A percentile compares a stretch with the other conserved stretches of the same genome.
Evolutionary conservation across 2,888 invertebrate genomes (phyloP).

Genomic region (Strigamia maritima): DNA sequence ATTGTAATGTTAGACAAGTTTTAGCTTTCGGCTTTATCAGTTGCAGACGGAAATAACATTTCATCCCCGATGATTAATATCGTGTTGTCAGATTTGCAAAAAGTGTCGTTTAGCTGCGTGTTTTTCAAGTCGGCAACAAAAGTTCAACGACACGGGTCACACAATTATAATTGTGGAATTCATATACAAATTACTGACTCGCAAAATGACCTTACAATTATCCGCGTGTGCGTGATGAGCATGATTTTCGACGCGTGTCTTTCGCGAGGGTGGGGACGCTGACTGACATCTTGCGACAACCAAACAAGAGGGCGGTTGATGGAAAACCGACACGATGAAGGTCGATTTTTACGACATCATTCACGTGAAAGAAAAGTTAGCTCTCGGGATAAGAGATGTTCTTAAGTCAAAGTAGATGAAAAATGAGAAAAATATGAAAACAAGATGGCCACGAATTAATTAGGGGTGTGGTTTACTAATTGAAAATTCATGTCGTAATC

Average conservation of each 20-base stretch:
- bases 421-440: constrained; percentile 20
- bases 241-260: neutral
- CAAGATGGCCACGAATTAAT: neutral
- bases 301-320: constrained; percentile 30
- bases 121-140: constrained; percentile 2
- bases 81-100: constrained; percentile 14
- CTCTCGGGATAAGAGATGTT: neutral
- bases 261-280: constrained; percentile 21
- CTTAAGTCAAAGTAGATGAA: neutral
- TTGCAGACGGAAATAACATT: neutral
- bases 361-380: constrained; percentile 19
- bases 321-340: constrained; percentile 29
- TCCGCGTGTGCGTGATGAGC: constrained; percentile 21
- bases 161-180: neutral
- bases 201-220: constrained; percentile 27
- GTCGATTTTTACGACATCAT: constrained; percentile 32
- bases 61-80: constrained; percentile 9
- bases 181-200: constrained; percentile 8
- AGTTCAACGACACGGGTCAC: constrained; percentile 30
- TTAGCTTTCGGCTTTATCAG: neutral
- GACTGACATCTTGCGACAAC: constrained; percentile 29
- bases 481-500: constrained; percentile 32
- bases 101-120: constrained; percentile 4
- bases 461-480: constrained; percentile 5
- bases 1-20: neutral